phyloP scores from a whole-genome alignment of 2,797 vertebrate genomes.

The Bufotes viridis region DNA sequence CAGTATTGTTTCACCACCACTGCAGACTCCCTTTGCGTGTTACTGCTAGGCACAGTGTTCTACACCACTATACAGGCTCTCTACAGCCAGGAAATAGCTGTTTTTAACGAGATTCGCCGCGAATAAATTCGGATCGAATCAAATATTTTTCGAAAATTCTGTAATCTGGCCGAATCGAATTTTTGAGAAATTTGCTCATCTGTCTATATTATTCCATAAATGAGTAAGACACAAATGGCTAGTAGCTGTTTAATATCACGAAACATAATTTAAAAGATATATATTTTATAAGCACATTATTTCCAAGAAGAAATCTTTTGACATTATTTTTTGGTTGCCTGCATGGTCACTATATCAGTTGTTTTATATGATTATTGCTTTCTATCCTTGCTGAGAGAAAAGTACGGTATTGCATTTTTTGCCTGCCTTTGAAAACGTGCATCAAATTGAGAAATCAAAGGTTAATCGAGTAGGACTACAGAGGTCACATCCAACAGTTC shows the following conservation, averaged over 20 bases:
- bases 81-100: too few relatives aligned
- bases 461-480: slow-evolving; percentile 39
- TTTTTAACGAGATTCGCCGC: too few relatives aligned
- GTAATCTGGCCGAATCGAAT: too few relatives aligned
- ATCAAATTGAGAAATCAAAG: slow-evolving; percentile 52
- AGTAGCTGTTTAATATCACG: neutral
- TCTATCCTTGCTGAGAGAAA: slow-evolving; percentile 13
- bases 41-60: too few relatives aligned
- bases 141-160: too few relatives aligned
- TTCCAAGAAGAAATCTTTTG: slow-evolving; percentile 2
- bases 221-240: neutral
- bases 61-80: too few relatives aligned
- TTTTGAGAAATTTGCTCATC: too few relatives aligned
- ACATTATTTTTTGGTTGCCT: neutral
- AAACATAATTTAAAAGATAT: neutral
- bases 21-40: too few relatives aligned
- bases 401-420: slow-evolving; percentile 18
- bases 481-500: slow-evolving; percentile 33
- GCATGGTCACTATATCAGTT: neutral
- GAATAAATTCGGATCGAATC: too few relatives aligned
- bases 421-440: slow-evolving; percentile 38
- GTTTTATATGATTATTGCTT: slow-evolving; percentile 34
- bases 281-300: neutral
- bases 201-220: too few relatives aligned
- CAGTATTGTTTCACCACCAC: too few relatives aligned